These are phyloP conservation scores for Daktulosphaira vitifoliae DNA, from an alignment of 1,140 invertebrate species.

Conservation along the genomic window DNA sequence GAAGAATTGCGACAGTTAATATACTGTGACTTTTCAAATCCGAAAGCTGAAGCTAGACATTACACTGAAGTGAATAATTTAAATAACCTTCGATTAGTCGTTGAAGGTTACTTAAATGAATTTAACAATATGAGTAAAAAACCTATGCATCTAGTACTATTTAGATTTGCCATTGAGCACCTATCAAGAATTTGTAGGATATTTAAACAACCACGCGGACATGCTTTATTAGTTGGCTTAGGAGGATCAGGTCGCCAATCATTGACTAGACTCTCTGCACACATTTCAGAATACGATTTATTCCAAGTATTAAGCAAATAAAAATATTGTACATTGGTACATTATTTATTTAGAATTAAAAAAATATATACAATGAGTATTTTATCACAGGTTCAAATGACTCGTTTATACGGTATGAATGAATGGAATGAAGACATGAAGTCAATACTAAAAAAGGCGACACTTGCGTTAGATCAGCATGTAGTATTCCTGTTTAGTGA, in stretches of 20 bases:
- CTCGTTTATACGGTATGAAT: conserved; percentile 65
- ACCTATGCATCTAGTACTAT: conserved; percentile 92
- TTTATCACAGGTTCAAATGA: conserved; percentile 70
- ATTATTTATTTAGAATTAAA: conserved; percentile 2
- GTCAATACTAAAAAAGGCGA: conserved; percentile 66
- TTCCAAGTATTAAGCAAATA: conserved; percentile 48
- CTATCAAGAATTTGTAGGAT: conserved; percentile 84
- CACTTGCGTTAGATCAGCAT: conserved; percentile 68
- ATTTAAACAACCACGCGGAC: conserved; percentile 80
- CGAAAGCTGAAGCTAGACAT: conserved; percentile 77
- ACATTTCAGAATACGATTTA: conserved; percentile 88
- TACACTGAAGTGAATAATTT: conserved; percentile 84
- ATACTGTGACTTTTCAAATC: conserved; percentile 92
- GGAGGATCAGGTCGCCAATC: conserved; percentile 89
- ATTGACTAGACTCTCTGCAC: conserved; percentile 75
- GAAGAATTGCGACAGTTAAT: conserved; percentile 75
- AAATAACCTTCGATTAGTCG: conserved; percentile 70
- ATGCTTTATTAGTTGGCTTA: conserved; percentile 76
- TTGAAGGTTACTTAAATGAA: conserved; percentile 82
- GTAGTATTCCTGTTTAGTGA: conserved; percentile 87
- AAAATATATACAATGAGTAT: neutral
- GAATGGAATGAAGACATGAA: conserved; percentile 92
- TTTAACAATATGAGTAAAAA: conserved; percentile 96
- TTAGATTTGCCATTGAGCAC: conserved; percentile 93
- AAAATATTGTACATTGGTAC: too few species aligned